Conservation (phyloP, 2,888 invertebrate species). For the Trissolcus brochymenae region DNA sequence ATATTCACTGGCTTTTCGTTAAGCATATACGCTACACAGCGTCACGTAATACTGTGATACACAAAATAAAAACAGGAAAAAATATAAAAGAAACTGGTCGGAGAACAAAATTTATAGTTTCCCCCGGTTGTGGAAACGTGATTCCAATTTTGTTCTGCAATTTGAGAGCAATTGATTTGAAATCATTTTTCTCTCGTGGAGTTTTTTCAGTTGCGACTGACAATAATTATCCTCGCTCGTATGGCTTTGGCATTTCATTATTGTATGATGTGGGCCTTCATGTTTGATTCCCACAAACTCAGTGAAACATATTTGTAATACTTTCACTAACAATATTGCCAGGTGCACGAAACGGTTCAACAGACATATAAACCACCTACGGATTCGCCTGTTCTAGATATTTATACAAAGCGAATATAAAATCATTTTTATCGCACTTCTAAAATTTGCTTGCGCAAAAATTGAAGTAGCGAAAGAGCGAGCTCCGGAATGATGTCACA, state of each 20-base stretch:
- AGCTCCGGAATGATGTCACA: conserved; percentile 1
- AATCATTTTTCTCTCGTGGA: no score
- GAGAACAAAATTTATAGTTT: neutral
- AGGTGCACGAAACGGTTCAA: neutral
- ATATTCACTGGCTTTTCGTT: conserved; percentile 30
- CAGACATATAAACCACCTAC: neutral
- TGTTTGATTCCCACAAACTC: no score
- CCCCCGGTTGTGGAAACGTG: no score
- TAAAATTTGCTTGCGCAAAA: conserved; percentile 3
- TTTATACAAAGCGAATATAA: conserved; percentile 4
- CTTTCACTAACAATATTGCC: conserved; percentile 28
- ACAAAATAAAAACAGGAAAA: conserved; percentile 2
- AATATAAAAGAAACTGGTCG: neutral
- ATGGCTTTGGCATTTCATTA: no score
- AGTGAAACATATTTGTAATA: conserved; percentile 29
- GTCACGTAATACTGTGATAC: conserved; percentile 30
- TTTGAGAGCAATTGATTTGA: no score
- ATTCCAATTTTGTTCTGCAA: no score
- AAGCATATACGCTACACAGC: conserved; percentile 30
- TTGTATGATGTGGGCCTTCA: no score
- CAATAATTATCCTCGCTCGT: no score
- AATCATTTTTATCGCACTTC: conserved; percentile 1
- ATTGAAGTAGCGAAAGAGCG: neutral
- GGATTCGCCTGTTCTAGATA: neutral
- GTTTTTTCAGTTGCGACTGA: no score